phyloP scores from a whole-genome alignment of 1,140 invertebrate species.

The Belonocnema kinseyi region DNA sequence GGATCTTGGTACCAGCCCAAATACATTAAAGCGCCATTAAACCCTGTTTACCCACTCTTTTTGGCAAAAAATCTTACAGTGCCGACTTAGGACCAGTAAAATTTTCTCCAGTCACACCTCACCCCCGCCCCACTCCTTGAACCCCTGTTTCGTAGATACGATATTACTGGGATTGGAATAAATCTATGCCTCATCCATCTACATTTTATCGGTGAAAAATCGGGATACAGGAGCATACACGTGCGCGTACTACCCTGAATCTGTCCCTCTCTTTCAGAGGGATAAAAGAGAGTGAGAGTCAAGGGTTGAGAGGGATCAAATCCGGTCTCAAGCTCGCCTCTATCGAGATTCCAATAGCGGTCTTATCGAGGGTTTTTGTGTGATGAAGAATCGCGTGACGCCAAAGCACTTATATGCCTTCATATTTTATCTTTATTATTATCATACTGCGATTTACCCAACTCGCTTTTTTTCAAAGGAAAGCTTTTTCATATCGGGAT shows the following conservation, averaged over 20 bases:
- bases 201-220: conserved; percentile 67
- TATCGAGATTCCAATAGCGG: conserved; percentile 72
- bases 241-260: conserved; percentile 39
- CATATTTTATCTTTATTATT: conserved; percentile 72
- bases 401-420: conserved; percentile 61
- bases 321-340: conserved; percentile 65
- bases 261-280: not conserved
- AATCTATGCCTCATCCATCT: conserved; percentile 72
- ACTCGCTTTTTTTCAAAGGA: conserved; percentile 59
- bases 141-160: conserved; percentile 60
- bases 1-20: too few relatives aligned
- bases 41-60: too few relatives aligned
- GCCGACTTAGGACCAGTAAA: too few relatives aligned
- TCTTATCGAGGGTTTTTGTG: conserved; percentile 72
- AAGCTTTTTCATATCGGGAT: conserved; percentile 16
- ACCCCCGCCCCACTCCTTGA: conserved; percentile 25
- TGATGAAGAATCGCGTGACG: conserved; percentile 68
- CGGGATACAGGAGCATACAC: conserved; percentile 42
- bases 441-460: conserved; percentile 67
- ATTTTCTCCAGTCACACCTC: too few relatives aligned
- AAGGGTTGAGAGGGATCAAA: conserved; percentile 61
- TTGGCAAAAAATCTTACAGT: too few relatives aligned
- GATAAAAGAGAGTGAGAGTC: not conserved
- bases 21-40: too few relatives aligned
- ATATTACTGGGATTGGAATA: conserved; percentile 70